phyloP scores from a whole-genome alignment of 2,113 vertebrate genomes.

The Centropus unirufus region DNA sequence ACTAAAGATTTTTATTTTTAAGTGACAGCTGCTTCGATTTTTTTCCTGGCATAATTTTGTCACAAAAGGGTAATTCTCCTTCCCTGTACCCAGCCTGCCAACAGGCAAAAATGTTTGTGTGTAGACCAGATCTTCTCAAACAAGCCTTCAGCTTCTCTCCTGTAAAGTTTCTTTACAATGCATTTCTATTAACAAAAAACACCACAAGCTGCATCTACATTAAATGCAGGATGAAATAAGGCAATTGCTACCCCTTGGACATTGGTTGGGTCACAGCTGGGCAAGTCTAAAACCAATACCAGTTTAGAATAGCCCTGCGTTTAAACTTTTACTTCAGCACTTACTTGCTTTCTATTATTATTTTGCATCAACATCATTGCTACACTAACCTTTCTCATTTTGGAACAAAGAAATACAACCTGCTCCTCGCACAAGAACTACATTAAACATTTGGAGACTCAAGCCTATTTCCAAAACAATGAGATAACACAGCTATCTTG shows the following conservation, averaged over 20 bases:
- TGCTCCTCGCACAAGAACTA: slow-evolving; percentile 39
- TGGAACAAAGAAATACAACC: slow-evolving; percentile 15
- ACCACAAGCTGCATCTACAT: not conserved
- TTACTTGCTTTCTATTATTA: not conserved
- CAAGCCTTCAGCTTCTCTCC: not conserved
- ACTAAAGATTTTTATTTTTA: slow-evolving; percentile 8
- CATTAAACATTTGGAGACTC: not conserved
- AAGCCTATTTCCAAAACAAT: slow-evolving; percentile 16
- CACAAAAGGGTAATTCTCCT: not conserved
- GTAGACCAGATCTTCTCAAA: not conserved
- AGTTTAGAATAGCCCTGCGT: not conserved
- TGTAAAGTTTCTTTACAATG: not conserved
- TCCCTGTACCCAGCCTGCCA: not conserved
- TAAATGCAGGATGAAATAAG: not conserved
- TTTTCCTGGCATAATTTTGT: not conserved
- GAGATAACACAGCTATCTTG: not conserved
- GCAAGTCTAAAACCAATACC: not conserved
- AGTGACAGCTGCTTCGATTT: not conserved
- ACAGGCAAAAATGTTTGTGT: not conserved
- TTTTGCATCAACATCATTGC: not conserved
- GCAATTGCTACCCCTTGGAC: not conserved
- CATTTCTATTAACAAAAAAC: not conserved
- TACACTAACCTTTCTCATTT: slow-evolving; percentile 11
- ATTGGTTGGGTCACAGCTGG: not conserved
- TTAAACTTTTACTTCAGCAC: not conserved